Base-by-base conservation (phyloP, 2,113 vertebrate genomes). In the Irena cyanogastra region DNA sequence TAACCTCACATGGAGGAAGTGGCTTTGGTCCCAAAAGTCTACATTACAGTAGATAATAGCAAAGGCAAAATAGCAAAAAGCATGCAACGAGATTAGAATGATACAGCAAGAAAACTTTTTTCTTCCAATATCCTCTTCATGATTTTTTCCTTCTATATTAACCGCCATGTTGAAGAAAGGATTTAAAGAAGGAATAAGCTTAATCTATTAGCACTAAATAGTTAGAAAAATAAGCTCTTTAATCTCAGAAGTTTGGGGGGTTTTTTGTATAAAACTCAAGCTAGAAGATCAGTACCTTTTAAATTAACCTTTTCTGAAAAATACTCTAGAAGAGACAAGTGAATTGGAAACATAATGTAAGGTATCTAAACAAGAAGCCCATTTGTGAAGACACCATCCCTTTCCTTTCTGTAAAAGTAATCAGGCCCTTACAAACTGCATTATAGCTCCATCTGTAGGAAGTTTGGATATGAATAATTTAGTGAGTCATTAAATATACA, bases 401-500 rank as follows among this genome's bases (percentile, higher is more conserved):
- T 76, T 79, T 64, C 53, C 57, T 47, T 79, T 37, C 45, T 69
- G 44, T 45, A 53, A 45, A 84, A 75, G 26, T 49, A 82, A 79
- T 19, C 28, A 71, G 39, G 14, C n/a, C 19, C 15, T 44, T 82
- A 91, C 60, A 93, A 72, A 91, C 87, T 94, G 94, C 91, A 49
- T 93, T 89, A 87, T 85, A 96, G 96, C 94, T 95, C 95, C 96
- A 95, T 83, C 95, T 96, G 87, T 96, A 97, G 96, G 94, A 95
- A 87, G 41, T 70, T 39, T 79, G 74, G 49, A 93, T 57, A 87
- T 82, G 82, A 92, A 91, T 84, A 91, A 82, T 89, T 60, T 49
- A 42, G 28, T 68, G 35, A 85, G 18, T 69, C 57, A 85, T 81
- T 44, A 91, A 64, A 92, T 41, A 56, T 3, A 60, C 5, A 24